Percentiles rank a stretch among this genome's conserved stretches.
Conservation (phyloP, 2,113 vertebrate species). For the Mustela nigripes region DNA sequence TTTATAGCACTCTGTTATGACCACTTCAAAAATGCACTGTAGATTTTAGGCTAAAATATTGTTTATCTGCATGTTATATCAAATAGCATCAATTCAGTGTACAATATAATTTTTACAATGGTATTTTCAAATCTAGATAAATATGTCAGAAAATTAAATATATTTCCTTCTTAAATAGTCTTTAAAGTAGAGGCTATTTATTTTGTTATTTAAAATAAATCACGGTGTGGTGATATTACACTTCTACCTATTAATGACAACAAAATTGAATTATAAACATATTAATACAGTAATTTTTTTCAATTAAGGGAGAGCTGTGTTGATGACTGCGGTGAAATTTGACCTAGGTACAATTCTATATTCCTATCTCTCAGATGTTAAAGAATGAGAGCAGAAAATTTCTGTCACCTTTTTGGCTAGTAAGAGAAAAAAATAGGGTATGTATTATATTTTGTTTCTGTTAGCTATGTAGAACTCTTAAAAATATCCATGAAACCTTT, state of each 20-base stretch:
- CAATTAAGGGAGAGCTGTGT: not conserved
- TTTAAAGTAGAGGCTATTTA: not conserved
- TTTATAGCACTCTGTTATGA: not conserved
- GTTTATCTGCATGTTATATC: not conserved
- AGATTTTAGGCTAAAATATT: not conserved
- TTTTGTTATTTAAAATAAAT: slow-evolving; percentile 41
- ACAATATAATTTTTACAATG: not conserved
- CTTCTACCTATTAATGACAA: not conserved
- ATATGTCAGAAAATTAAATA: slow-evolving; percentile 13
- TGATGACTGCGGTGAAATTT: not conserved
- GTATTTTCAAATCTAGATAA: not conserved
- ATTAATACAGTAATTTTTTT: not conserved
- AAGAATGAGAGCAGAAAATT: not conserved
- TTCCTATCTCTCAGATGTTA: not conserved
- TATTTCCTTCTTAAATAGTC: not conserved
- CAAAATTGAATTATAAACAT: not conserved
- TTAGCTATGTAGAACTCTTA: not conserved
- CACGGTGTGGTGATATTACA: not conserved
- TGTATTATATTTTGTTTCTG: slow-evolving; percentile 38
- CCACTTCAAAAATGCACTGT: not conserved
- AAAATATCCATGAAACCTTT: not conserved
- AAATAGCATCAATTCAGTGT: not conserved
- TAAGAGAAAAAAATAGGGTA: not conserved
- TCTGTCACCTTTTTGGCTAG: not conserved
- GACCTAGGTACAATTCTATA: not conserved